phyloP scores from a whole-genome alignment of 35 echinoderm and acorn worm genomes.

The Nesometra sesokonis region DNA sequence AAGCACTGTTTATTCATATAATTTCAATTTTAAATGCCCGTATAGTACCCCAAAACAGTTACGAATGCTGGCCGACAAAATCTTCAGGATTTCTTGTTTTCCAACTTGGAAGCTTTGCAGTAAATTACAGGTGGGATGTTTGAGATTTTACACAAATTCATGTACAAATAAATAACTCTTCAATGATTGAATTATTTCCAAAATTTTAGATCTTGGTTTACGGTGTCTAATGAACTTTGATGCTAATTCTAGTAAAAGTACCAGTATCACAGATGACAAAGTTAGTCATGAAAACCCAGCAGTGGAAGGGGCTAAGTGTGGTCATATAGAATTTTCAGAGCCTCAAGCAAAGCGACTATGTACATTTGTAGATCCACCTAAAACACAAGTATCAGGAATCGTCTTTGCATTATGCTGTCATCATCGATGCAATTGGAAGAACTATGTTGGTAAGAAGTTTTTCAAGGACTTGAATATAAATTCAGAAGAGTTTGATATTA shows the following conservation, averaged over 20 bases:
- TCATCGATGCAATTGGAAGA: conserved; percentile 55
- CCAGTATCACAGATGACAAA: neutral
- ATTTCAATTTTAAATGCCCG: too few species aligned
- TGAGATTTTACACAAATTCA: too few species aligned
- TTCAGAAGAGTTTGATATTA: conserved; percentile 37
- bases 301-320: neutral
- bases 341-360: neutral
- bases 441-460: conserved; percentile 61
- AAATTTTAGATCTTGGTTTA: neutral
- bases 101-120: too few species aligned
- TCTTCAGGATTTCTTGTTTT: too few species aligned
- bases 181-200: too few species aligned
- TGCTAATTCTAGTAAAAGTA: neutral
- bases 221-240: neutral
- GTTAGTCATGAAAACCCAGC: neutral
- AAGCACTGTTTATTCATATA: too few species aligned
- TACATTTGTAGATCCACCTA: neutral
- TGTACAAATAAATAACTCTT: too few species aligned
- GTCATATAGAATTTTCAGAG: neutral
- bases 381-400: conserved; percentile 4
- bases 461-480: conserved; percentile 19
- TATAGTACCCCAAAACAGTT: too few species aligned
- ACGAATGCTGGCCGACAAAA: too few species aligned
- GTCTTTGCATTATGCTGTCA: conserved; percentile 71
- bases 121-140: too few species aligned